These are phyloP conservation scores for Eumacrocentrus americanus DNA, from an alignment of 2,888 invertebrate species.

Conservation along the genomic window DNA sequence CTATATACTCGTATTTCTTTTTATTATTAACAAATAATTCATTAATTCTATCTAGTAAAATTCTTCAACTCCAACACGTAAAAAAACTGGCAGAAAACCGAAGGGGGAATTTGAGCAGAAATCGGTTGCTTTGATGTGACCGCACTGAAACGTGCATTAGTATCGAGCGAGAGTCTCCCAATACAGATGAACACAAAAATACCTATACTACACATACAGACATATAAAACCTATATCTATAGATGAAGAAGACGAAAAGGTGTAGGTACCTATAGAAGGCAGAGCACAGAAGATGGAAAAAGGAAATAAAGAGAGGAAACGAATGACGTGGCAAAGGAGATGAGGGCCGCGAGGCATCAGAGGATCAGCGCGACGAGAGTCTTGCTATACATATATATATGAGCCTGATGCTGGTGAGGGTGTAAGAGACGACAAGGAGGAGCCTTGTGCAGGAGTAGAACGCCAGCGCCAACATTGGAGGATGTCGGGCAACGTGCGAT, in stretches of 20 bases:
- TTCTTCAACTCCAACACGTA: too few relatives aligned
- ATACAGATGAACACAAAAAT: too few relatives aligned
- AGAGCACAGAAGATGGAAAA: not conserved
- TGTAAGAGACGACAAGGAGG: not conserved
- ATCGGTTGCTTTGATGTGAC: conserved; percentile 36
- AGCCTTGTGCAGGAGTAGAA: not conserved
- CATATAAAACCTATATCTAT: not conserved
- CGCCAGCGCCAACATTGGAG: not conserved
- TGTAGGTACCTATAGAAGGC: not conserved
- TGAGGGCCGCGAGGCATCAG: not conserved
- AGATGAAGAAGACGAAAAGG: not conserved
- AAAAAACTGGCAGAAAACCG: too few relatives aligned
- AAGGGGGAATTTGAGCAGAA: too few relatives aligned
- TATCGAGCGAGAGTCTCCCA: not conserved
- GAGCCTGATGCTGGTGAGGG: not conserved
- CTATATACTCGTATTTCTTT: too few relatives aligned
- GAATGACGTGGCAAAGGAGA: not conserved
- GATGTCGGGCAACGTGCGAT: conserved; percentile 52
- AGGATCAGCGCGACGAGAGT: not conserved
- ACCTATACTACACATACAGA: not conserved
- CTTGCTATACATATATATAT: not conserved
- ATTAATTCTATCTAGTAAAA: too few relatives aligned
- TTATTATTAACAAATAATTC: too few relatives aligned
- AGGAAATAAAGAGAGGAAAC: not conserved
- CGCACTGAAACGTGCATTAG: conserved; percentile 38